A percentile compares a stretch with the other conserved stretches of the same genome.
Evolutionary conservation across 2,888 invertebrate species (phyloP).

Genomic region (Eupithecia subumbrata): DNA sequence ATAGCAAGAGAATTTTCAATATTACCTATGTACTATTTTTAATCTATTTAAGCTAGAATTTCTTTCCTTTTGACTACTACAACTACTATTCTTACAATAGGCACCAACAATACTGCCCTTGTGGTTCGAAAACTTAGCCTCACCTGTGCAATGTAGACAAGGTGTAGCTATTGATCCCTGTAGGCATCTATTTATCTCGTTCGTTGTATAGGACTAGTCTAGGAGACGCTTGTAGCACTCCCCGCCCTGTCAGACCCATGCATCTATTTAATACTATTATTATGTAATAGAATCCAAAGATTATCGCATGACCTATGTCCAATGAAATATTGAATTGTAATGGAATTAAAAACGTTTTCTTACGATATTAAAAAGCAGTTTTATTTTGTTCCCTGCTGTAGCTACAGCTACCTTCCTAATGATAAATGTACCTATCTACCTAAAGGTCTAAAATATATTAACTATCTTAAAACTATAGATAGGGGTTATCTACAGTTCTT

Average conservation of each 20-base stretch:
- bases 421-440: no score
- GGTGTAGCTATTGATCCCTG: background rate
- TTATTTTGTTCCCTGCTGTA: constrained; percentile 15
- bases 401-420: no score
- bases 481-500: no score
- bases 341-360: constrained; percentile 41
- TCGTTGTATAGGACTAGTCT: background rate
- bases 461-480: no score
- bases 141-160: background rate
- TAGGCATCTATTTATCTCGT: background rate
- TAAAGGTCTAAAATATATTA: no score
- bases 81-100: background rate
- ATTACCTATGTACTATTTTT: no score
- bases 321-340: constrained; percentile 50
- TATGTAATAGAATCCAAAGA: constrained; percentile 75
- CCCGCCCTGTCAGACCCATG: background rate
- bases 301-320: constrained; percentile 62
- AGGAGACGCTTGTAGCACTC: constrained; percentile 3
- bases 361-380: constrained; percentile 14
- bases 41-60: no score
- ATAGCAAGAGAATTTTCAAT: no score
- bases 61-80: background rate
- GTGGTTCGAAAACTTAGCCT: background rate
- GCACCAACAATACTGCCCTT: background rate
- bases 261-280: constrained; percentile 12